A percentile compares a stretch with the other conserved stretches of the same genome.
These are phyloP conservation scores for Diarsia brunnea DNA, from an alignment of 2,888 invertebrate genomes.

Conservation along the genomic window DNA sequence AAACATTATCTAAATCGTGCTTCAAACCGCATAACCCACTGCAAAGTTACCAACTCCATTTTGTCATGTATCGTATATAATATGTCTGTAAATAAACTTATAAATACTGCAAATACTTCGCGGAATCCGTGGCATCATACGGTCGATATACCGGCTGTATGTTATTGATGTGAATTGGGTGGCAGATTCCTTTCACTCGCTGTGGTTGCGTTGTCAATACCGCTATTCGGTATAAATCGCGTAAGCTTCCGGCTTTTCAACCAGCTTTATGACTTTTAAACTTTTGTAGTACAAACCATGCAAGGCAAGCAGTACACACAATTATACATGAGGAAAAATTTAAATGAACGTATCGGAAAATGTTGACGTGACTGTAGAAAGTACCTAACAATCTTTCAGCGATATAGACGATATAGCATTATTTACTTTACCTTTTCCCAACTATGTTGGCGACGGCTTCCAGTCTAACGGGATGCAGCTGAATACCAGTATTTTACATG, in stretches of 20 bases:
- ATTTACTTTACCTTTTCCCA: no score
- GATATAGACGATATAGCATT: no score
- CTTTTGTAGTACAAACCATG: not conserved
- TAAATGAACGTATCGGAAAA: no score
- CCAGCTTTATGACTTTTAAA: not conserved
- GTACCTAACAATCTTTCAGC: no score
- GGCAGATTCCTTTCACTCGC: not conserved
- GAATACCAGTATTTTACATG: no score
- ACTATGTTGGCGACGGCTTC: no score
- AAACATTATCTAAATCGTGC: not conserved
- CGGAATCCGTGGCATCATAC: not conserved
- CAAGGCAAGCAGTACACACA: not conserved
- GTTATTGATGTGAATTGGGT: conserved; percentile 8
- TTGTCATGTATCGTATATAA: not conserved
- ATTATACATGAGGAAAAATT: not conserved
- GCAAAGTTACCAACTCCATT: not conserved
- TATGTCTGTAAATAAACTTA: not conserved
- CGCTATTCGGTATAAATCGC: not conserved
- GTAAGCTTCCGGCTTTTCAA: not conserved
- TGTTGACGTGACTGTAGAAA: no score
- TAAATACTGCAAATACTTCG: not conserved
- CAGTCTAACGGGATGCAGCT: no score
- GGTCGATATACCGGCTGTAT: not conserved
- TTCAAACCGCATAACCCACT: not conserved
- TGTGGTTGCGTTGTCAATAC: not conserved